A percentile compares a stretch with the other conserved stretches of the same genome.
Conservation (phyloP, 2,888 invertebrate genomes). For the Dynastes maya region DNA sequence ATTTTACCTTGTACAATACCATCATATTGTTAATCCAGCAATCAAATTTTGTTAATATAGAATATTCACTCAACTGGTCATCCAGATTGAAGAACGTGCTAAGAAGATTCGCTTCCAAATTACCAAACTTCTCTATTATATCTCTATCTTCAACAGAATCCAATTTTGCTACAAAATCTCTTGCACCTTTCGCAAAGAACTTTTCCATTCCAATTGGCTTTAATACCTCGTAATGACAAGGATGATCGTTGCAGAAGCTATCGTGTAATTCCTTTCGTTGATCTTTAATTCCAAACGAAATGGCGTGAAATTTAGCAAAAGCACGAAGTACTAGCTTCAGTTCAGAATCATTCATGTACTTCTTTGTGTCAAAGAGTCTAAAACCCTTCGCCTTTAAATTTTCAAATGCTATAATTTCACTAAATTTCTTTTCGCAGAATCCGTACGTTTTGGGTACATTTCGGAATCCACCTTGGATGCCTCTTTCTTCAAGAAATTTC, state of each 20-base stretch:
- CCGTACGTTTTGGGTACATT: constrained; percentile 52
- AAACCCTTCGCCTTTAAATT: constrained; percentile 60
- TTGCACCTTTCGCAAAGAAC: not conserved
- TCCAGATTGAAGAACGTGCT: constrained; percentile 26
- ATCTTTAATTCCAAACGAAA: constrained; percentile 61
- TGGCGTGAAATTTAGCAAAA: constrained; percentile 63
- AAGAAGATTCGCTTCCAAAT: not conserved
- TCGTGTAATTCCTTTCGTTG: constrained; percentile 56
- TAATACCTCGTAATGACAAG: not conserved
- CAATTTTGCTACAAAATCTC: constrained; percentile 19
- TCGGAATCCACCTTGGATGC: constrained; percentile 30
- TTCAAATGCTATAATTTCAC: constrained; percentile 60
- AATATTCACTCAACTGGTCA: constrained; percentile 19
- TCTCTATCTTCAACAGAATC: constrained; percentile 14
- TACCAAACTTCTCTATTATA: constrained; percentile 2
- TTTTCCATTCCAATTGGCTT: not conserved
- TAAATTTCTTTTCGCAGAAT: not conserved
- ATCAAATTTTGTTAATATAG: constrained; percentile 53
- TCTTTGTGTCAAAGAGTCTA: constrained; percentile 60
- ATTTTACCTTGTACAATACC: constrained; percentile 51
- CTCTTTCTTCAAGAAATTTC: constrained; percentile 34
- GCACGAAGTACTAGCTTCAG: constrained; percentile 60
- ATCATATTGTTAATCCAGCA: constrained; percentile 56
- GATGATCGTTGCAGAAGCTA: not conserved
- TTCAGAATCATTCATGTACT: constrained; percentile 62